Base-by-base conservation (phyloP, 2,888 invertebrate species). In the Chelonus formosanus region DNA sequence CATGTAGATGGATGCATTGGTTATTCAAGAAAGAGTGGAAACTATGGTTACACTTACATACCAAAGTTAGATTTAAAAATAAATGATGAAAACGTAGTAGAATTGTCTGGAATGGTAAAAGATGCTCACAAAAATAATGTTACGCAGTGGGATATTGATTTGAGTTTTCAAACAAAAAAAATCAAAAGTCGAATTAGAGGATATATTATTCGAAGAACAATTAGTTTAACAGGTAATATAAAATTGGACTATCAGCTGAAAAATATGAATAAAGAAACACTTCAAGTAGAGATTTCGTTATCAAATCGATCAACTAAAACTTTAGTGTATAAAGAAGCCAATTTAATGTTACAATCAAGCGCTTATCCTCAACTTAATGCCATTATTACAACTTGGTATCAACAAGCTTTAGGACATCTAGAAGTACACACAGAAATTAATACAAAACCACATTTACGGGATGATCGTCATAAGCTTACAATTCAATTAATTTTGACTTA, bases 131-230 rank as follows among this genome's bases (percentile, higher is more conserved):
- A 91, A 82, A 89, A 87, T 71, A 91, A 91, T 3, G 88, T 93
- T 32, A 90, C 90, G 0, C 94, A 94, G 78, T 91, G 91, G 77
- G 92, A 93, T 71, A 88, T 94, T 5, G 88, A 90, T 68, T 83
- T 92, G 6, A 90, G 90, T 57, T 94, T 94, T 78, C 90, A 92
- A 85, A 94, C 94, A 0, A 93, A 92, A 75, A 89, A 90, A 71
- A 85, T 94, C 0, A 89, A 89, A 63, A 92, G 93, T 55, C 87
- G 89, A 70, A 84, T 94, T n/a, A 85, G 88, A 43, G 94, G 94
- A 0, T 92, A 92, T 78, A 88, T 93, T 60, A 88, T 90, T 2
- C 81, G 86, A 84, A 80, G 87, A 81, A 70, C 88, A 82, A 20
- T 87, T 79, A 84, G 84, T 40, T 67, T 85, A 59, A 88, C 89